phyloP scores from a whole-genome alignment of 2,888 invertebrate species.

The Eueremaeus valkanovi region DNA sequence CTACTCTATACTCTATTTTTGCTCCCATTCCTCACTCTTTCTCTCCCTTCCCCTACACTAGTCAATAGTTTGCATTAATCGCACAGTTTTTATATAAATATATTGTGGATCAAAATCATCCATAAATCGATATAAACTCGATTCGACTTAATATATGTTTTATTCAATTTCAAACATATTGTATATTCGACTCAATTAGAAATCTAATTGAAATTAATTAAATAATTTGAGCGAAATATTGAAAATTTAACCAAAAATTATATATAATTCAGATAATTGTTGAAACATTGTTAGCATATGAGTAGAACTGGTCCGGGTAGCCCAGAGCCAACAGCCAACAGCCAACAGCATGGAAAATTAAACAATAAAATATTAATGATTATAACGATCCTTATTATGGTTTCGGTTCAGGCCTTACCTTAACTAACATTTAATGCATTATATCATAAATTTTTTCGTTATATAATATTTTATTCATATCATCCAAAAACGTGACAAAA shows the following conservation, averaged over 20 bases:
- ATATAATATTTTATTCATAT: constrained; percentile 4
- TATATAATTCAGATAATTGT: background rate
- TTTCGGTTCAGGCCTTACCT: background rate
- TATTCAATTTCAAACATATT: too few relatives aligned
- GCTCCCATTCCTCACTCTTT: background rate
- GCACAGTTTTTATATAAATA: too few relatives aligned
- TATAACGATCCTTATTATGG: background rate
- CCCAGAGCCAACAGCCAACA: too few relatives aligned
- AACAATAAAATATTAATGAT: constrained; percentile 5
- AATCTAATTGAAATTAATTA: too few relatives aligned
- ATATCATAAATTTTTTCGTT: background rate
- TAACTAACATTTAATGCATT: constrained; percentile 19
- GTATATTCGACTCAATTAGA: too few relatives aligned
- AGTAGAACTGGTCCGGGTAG: background rate
- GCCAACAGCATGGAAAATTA: constrained; percentile 14
- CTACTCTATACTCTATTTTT: background rate
- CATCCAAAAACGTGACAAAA: constrained; percentile 5
- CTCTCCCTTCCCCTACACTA: background rate
- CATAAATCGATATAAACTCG: too few relatives aligned
- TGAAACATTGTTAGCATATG: constrained; percentile 4
- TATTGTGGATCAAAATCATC: too few relatives aligned
- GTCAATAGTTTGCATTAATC: too few relatives aligned
- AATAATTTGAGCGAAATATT: too few relatives aligned
- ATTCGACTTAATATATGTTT: too few relatives aligned
- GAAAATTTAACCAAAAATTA: background rate